Conservation (phyloP, 1,140 invertebrate species). For the Pteromalus puparum region DNA sequence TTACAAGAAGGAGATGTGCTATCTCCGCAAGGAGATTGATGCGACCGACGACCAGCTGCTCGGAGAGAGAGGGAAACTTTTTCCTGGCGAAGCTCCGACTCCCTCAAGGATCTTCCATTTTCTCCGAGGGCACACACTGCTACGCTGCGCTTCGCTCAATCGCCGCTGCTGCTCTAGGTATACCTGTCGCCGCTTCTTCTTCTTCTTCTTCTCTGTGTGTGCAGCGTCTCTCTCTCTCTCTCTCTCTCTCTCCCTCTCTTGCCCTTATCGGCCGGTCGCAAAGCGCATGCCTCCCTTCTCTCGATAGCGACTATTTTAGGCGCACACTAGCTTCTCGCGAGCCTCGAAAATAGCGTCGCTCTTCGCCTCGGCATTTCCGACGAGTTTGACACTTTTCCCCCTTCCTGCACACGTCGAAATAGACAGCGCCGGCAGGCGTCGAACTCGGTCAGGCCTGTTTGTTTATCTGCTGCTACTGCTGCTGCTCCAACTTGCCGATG, state of each 20-base stretch:
- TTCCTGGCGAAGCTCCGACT: background rate
- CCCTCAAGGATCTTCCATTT: slow-evolving; percentile 44
- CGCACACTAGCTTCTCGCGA: background rate
- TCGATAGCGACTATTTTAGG: background rate
- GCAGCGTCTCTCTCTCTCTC: background rate
- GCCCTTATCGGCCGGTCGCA: background rate
- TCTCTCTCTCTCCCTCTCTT: background rate
- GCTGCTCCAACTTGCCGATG: background rate
- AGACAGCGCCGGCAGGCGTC: background rate
- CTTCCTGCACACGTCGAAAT: background rate
- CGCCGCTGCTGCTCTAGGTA: background rate
- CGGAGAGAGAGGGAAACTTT: background rate
- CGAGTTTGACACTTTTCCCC: background rate
- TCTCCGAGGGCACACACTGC: background rate
- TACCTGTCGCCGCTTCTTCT: too few relatives aligned
- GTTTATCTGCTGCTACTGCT: slow-evolving; percentile 19
- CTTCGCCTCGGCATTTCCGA: background rate
- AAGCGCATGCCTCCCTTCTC: background rate
- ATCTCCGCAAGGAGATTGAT: background rate
- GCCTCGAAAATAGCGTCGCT: slow-evolving; percentile 3
- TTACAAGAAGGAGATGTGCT: slow-evolving; percentile 3
- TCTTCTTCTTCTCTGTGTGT: too few relatives aligned
- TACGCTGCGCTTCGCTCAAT: background rate
- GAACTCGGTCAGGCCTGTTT: slow-evolving; percentile 38
- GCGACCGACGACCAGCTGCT: background rate